These are phyloP conservation scores for Machimus rusticus DNA, from an alignment of 2,888 invertebrate genomes.

Conservation along the genomic window DNA sequence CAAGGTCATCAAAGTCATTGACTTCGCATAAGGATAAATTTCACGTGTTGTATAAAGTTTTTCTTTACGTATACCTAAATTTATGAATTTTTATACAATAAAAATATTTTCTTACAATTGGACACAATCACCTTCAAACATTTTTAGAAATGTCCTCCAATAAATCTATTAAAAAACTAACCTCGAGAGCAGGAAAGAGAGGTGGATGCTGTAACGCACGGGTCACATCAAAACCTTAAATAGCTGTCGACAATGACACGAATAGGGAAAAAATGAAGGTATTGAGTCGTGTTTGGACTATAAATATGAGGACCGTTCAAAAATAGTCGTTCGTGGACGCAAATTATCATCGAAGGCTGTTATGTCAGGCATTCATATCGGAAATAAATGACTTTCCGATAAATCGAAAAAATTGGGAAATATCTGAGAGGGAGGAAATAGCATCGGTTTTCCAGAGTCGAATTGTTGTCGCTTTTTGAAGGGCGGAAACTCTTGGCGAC, in stretches of 20 bases:
- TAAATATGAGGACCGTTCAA: neutral
- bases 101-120: neutral
- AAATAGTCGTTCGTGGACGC: neutral
- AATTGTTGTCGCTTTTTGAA: neutral
- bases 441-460: neutral
- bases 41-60: too few relatives aligned
- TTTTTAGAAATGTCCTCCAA: neutral
- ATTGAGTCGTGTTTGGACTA: neutral
- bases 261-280: neutral
- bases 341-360: neutral
- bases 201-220: neutral
- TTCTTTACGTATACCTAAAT: too few relatives aligned
- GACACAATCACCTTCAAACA: neutral
- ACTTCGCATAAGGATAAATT: too few relatives aligned
- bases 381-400: constrained; percentile 4
- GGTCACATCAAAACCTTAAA: neutral
- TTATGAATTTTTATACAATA: neutral
- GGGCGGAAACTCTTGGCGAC: neutral
- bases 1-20: too few relatives aligned
- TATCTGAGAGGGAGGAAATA: neutral
- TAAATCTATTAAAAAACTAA: neutral
- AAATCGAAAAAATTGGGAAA: neutral
- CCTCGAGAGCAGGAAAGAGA: neutral
- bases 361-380: neutral
- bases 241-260: neutral